Base-by-base conservation (phyloP, 1,140 invertebrate genomes). In the Diuraphis noxia region DNA sequence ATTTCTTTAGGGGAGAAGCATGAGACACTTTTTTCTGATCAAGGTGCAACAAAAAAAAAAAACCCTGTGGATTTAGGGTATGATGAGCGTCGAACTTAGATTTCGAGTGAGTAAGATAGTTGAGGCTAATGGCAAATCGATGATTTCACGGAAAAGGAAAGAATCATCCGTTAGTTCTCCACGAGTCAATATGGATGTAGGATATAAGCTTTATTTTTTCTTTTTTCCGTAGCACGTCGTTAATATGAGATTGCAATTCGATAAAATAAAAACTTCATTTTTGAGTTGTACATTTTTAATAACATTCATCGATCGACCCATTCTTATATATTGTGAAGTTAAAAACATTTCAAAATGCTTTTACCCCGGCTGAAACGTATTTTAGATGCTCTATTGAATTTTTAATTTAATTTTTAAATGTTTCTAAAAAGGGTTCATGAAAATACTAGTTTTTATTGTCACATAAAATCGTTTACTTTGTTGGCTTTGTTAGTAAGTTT, bases 121-220 rank as follows among this genome's bases (percentile, higher is more conserved):
- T 90, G 43, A 41, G 41, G 43, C 89, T 91, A 91, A 91, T 81
- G 89, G 43, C 36, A 91, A 91, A 91, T 91, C 89, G 72, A 91
- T 91, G 77, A 81, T 81, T 91, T 91, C 52, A 56, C 38, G 56
- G 6, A 23, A 25, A 63, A 63, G 23, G 13, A 63, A 6, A 63
- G 38, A 88, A 56, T 52, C 84, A 52, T 46, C 84, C 41, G 46
- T 52, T 52, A 86, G 38, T 86, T 86, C 85, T 52, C 46, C 21
- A 34, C n/a, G 86, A 88, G 86, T 88, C 52, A 63, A 88, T 56
- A 52, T n/a, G 86, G 34, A 63, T 88, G 25, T 86, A 63, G 86
- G 49, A 56, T 88, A 56, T 88, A 88, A 88, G 49, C 86, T 88
- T n/a, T 88, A 10, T 88, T 36, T 41, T 40, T 17, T 40, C n/a